phyloP scores from a whole-genome alignment of 2,113 vertebrate genomes.

The Procavia capensis region DNA sequence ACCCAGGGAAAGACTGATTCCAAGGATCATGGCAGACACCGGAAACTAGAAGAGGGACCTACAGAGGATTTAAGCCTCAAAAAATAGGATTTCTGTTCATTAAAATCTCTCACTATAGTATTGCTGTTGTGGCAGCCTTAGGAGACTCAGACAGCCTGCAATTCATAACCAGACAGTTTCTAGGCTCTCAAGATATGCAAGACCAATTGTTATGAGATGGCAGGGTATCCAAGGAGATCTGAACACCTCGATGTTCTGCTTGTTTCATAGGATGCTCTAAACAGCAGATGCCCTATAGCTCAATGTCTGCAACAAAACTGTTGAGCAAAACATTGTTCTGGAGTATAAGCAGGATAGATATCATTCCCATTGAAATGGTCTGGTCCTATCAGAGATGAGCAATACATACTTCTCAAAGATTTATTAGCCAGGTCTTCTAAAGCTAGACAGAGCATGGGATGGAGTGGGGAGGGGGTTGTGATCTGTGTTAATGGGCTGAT shows the following conservation, averaged over 20 bases:
- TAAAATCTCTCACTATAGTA: neutral
- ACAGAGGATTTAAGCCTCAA: neutral
- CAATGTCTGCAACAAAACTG: neutral
- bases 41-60: neutral
- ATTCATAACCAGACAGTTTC: neutral
- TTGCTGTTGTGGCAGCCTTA: neutral
- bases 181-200: too few relatives aligned
- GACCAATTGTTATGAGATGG: neutral
- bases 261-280: neutral
- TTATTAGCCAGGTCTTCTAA: neutral
- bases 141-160: neutral
- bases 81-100: neutral
- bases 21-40: neutral
- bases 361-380: neutral
- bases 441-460: neutral
- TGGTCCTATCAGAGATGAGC: constrained; percentile 10
- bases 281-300: neutral
- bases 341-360: neutral
- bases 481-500: neutral
- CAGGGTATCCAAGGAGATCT: neutral
- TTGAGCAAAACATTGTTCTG: neutral
- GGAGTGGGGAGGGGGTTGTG: neutral
- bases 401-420: neutral
- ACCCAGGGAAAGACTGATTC: neutral
- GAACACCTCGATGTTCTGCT: neutral